Evolutionary conservation across 2,113 vertebrate genomes (phyloP), one percentile per base, ranked within the genome.

Genomic region (Periophthalmus modestus): DNA sequence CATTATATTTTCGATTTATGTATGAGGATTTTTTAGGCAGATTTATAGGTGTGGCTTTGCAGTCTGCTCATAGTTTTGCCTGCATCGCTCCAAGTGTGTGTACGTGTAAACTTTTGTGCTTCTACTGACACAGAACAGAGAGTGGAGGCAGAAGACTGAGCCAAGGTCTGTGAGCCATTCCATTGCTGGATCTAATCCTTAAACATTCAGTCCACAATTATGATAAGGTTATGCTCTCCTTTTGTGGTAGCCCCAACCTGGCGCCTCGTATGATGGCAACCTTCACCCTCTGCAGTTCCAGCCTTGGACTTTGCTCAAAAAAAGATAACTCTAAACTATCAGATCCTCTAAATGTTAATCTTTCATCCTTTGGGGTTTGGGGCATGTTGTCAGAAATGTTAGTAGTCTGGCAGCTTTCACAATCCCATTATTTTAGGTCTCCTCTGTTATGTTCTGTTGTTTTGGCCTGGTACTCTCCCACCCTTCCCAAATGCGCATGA

Each of bases 91-190:
- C n/a, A 24, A 73, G 61, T 68, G 46, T 85, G 39, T 78, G 74
- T 61, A 43, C 50, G 61, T 67, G 36, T 76, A 62, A 48, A 75
- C 24, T 19, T 65, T 19, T 63, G 79, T 67, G 55, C 75, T 72
- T 57, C 74, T 59, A 81, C 67, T 73, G 67, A 74, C 73, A 75
- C 73, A 74, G 73, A 83, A 69, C 52, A 78, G 71, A 88, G 58
- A 71, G 71, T 33, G 74, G 62, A 79, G 76, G 33, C 68, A 74
- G 73, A 76, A 69, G 14, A 47, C 66, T 70, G 47, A 75, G 75
- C 80, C 79, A 84, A 34, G 48, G 65, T 84, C 80, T 90, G 86
- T 61, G 83, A 89, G 66, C 79, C 75, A 87, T 88, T 89, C 75
- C 36, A 7, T 54, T 46, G 63, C 82, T 85, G 79, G 79, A 89